Evolutionary conservation across 2,888 invertebrate species (phyloP).

Genomic region (Melanargia galathea): DNA sequence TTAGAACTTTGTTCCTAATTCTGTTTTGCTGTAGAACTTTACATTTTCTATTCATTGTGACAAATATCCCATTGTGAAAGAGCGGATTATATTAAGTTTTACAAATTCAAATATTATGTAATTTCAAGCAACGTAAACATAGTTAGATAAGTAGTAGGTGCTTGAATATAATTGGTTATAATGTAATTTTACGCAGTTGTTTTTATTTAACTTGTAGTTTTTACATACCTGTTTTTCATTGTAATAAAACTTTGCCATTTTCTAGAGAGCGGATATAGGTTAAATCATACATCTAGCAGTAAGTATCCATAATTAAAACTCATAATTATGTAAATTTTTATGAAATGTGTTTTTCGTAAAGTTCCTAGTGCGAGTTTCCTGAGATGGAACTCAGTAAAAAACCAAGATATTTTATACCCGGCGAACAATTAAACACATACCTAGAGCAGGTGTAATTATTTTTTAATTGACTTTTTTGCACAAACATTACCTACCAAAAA

Average conservation of each 20-base stretch:
- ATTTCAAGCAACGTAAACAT: background rate
- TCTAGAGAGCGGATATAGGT: background rate
- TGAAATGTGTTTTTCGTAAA: background rate
- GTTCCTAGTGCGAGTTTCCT: background rate
- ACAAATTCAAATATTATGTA: background rate
- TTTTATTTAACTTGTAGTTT: background rate
- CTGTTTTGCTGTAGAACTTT: too few relatives aligned
- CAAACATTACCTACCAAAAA: too few relatives aligned
- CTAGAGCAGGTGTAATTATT: background rate
- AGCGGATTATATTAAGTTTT: too few relatives aligned
- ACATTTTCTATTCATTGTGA: too few relatives aligned
- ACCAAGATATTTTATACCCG: background rate
- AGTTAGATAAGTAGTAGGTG: background rate
- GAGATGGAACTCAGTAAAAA: background rate
- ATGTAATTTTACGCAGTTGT: background rate
- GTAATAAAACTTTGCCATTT: background rate
- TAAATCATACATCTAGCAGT: background rate
- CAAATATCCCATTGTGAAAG: too few relatives aligned
- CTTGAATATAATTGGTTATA: background rate
- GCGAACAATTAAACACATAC: background rate
- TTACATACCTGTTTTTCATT: background rate
- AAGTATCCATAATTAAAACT: slow-evolving; percentile 1
- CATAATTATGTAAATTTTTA: background rate
- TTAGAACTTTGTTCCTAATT: too few relatives aligned
- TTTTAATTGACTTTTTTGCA: background rate